Percentiles rank a stretch among this genome's conserved stretches.
phyloP scores from a whole-genome alignment of 2,113 vertebrate genomes.

The Chionomys nivalis region DNA sequence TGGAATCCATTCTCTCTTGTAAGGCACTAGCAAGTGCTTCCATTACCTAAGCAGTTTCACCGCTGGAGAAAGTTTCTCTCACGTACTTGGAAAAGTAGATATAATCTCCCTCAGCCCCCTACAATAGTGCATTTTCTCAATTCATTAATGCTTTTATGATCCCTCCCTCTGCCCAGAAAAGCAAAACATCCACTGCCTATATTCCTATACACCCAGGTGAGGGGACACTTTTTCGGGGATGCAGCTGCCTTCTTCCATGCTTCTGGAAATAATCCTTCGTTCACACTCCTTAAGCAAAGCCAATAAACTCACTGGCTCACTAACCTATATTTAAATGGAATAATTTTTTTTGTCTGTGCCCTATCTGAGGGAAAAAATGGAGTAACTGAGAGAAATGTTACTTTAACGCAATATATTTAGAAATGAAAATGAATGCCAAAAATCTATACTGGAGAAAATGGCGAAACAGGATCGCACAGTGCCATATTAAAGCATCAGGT shows the following conservation, averaged over 20 bases:
- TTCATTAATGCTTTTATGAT: not conserved
- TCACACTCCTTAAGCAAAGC: not conserved
- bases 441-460: not conserved
- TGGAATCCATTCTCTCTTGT: not conserved
- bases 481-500: not conserved
- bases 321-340: not conserved
- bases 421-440: not conserved
- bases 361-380: not conserved
- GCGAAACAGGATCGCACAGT: not conserved
- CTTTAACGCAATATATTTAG: not conserved
- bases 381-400: not conserved
- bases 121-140: not conserved
- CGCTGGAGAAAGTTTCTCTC: not conserved
- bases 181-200: not conserved
- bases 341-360: not conserved
- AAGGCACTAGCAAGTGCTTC: not conserved
- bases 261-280: not conserved
- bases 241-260: not conserved
- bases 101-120: not conserved
- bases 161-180: not conserved
- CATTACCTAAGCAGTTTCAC: not conserved
- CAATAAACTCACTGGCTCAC: not conserved
- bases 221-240: not conserved
- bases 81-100: constrained; percentile 5
- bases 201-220: not conserved